Evolutionary conservation across 1,140 invertebrate species (phyloP).

Genomic region (Euwallacea similis): DNA sequence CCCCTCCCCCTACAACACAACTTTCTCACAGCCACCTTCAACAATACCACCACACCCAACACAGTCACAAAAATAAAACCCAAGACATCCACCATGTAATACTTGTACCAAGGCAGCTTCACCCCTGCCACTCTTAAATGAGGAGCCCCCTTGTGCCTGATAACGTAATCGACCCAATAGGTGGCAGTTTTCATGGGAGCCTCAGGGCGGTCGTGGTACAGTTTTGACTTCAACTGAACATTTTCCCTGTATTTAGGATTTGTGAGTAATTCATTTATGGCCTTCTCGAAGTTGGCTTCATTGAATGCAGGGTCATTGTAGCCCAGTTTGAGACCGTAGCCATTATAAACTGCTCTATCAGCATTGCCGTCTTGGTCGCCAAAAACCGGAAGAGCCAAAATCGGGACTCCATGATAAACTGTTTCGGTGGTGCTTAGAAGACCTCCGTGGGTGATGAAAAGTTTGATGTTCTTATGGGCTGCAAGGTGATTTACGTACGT

Average conservation of each 20-base stretch:
- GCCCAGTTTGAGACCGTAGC: slow-evolving; percentile 50
- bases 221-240: slow-evolving; percentile 57
- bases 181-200: slow-evolving; percentile 64
- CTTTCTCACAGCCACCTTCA: too few species aligned
- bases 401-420: slow-evolving; percentile 69
- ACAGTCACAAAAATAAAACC: too few species aligned
- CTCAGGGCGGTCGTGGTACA: slow-evolving; percentile 29
- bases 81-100: slow-evolving; percentile 50
- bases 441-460: slow-evolving; percentile 75
- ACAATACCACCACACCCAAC: too few species aligned
- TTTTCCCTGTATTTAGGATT: slow-evolving; percentile 51
- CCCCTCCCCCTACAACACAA: too few species aligned
- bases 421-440: slow-evolving; percentile 70
- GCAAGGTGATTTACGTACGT: slow-evolving; percentile 7
- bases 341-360: slow-evolving; percentile 21
- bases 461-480: slow-evolving; percentile 69
- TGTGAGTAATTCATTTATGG: slow-evolving; percentile 28
- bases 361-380: slow-evolving; percentile 66
- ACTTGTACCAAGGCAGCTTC: slow-evolving; percentile 59
- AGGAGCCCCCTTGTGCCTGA: slow-evolving; percentile 60
- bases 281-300: slow-evolving; percentile 36
- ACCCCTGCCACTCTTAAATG: slow-evolving; percentile 59
- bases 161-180: slow-evolving; percentile 71
- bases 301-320: slow-evolving; percentile 39
- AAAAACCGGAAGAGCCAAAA: slow-evolving; percentile 69